These are phyloP conservation scores for Philereme vetulata DNA, from an alignment of 2,888 invertebrate genomes.

Conservation along the genomic window DNA sequence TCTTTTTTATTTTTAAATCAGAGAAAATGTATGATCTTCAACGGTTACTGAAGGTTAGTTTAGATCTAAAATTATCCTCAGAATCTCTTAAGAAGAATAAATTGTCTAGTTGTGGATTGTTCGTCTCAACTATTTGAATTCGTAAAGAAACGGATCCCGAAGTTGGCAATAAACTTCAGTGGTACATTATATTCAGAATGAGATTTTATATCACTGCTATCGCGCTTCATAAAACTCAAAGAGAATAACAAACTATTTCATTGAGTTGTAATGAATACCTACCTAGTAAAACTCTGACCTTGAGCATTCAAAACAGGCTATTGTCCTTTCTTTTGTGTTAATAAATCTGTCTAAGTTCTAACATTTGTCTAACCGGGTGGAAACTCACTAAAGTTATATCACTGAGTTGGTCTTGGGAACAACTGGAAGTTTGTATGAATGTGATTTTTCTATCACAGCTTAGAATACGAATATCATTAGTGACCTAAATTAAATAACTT, in stretches of 20 bases:
- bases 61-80: neutral
- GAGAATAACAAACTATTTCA: slow-evolving; percentile 39
- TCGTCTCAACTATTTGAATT: slow-evolving; percentile 10
- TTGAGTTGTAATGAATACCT: slow-evolving; percentile 27
- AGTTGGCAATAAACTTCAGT: slow-evolving; percentile 27
- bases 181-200: slow-evolving; percentile 27
- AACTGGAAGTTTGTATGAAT: too few species aligned
- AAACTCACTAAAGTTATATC: neutral
- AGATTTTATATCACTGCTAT: slow-evolving; percentile 32
- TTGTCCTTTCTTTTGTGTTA: slow-evolving; percentile 1
- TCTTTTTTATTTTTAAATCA: neutral
- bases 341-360: too few species aligned
- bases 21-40: neutral
- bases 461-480: too few species aligned
- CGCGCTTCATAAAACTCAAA: slow-evolving; percentile 30
- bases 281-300: slow-evolving; percentile 5
- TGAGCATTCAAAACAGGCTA: slow-evolving; percentile 6
- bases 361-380: neutral
- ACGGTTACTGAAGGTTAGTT: neutral
- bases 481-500: too few species aligned
- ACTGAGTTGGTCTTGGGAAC: too few species aligned
- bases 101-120: slow-evolving; percentile 5
- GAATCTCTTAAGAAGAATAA: neutral
- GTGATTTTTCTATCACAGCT: too few species aligned
- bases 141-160: slow-evolving; percentile 12